Base-by-base conservation (phyloP, 2,113 vertebrate species). In the Phycodurus eques region DNA sequence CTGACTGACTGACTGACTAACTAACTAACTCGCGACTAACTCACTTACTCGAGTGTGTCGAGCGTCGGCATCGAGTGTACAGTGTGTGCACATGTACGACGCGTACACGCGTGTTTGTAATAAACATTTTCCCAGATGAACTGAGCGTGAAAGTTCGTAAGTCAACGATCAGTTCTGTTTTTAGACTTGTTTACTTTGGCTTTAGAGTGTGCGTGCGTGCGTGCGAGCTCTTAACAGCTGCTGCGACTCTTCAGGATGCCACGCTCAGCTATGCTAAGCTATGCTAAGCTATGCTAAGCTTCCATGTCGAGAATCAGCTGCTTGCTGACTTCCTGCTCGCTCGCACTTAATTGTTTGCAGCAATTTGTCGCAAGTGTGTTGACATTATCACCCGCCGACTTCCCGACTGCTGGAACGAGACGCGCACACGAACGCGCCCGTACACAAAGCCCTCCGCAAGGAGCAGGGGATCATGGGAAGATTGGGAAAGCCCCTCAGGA, bases 341-440 rank as follows among this genome's bases (percentile, higher is more conserved):
- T 27, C 1, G 27, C 77, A 77, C 56, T 13, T 83, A 83, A 86
- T 84, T 83, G 82, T 85, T 79, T 78, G 65, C 73, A 69, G 44
- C 39, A 65, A 72, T 85, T 79, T 78, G 65, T 72, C 64, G 44
- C 39, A 68, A 72, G 73, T 73, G 80, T 71, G 82, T 85, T 83
- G 83, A 86, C 86, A 84, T 82, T 80, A 76, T 73, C 81, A 19
- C 80, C 86, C 71, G 79, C 66, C 17, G 85, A 12, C 69, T 83
- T 72, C 69, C 82, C 76, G 82, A 72, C 72, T 14, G 20, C 72
- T 0, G 77, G 79, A 60, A 31, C 57, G 33, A 54, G 74, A 59
- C 73, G 47, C 76, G 69, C 76, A 65, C 68, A 10, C 75, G 53
- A 60, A 67, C 77, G 73, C 79, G 69, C 44, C 61, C 68, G 49